phyloP scores from a whole-genome alignment of 2,797 vertebrate genomes.

The Hippopotamyrus pictus region DNA sequence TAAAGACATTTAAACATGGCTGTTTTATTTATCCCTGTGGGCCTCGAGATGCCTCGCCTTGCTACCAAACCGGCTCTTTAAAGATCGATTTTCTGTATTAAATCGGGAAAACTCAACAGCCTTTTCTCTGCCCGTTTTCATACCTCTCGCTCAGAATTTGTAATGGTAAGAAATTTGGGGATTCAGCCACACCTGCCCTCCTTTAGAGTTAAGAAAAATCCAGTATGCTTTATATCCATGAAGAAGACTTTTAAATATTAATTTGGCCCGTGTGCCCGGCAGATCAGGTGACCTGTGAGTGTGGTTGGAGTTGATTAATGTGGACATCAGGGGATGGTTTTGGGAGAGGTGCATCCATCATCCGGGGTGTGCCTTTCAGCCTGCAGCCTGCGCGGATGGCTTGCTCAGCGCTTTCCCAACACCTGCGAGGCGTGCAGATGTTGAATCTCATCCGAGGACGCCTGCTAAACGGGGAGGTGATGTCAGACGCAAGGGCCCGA shows the following conservation, averaged over 20 bases:
- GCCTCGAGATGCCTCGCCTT: neutral
- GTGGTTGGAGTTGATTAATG: constrained; percentile 30
- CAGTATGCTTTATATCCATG: neutral
- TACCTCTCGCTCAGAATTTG: neutral
- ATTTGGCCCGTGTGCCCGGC: neutral
- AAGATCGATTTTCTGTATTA: neutral
- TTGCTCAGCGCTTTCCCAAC: constrained; percentile 41
- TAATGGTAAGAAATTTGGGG: neutral
- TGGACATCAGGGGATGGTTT: constrained; percentile 28
- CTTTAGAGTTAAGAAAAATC: neutral
- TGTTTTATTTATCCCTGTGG: neutral
- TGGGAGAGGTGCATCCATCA: constrained; percentile 37
- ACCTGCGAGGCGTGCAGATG: constrained; percentile 40
- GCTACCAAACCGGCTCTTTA: neutral
- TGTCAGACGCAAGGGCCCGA: neutral
- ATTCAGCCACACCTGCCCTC: neutral
- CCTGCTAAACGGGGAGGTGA: neutral
- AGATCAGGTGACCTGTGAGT: constrained; percentile 7
- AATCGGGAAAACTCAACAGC: neutral
- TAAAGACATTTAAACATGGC: neutral
- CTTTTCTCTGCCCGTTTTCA: neutral
- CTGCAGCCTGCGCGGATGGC: constrained; percentile 30
- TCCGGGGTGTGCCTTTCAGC: constrained; percentile 37
- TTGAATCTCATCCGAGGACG: constrained; percentile 32
- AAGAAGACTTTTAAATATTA: constrained; percentile 10